Base-by-base conservation (phyloP, 2,888 invertebrate species). In the Patella depressa region DNA sequence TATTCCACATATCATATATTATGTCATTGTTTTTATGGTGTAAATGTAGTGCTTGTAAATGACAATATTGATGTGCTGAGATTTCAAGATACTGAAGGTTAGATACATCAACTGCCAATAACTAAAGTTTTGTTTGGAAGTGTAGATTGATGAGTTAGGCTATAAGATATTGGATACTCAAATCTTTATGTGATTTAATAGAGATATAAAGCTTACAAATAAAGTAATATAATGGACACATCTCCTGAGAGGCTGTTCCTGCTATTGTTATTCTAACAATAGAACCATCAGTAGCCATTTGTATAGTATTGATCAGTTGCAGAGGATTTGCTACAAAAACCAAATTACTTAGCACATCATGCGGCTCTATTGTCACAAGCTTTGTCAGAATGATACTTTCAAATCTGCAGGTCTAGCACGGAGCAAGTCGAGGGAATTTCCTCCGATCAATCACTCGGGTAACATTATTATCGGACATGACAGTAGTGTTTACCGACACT, bases 401-500 rank as follows among this genome's bases (percentile, higher is more conserved):
- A 72, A 76, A 71, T 65, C 19, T 65, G 59, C 76, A 76, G 71
- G 54, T 55, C 71, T 72, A 59, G 45, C 59, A 72, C 71, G 57
- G 70, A 71, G 59, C 72, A 57, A 59, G 53, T 53, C 70, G 53
- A 59, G 70, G 59, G 53, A 57, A 71, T 71, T 71, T 72, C 71
- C 72, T 76, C 19, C 70, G 73, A 77, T 77, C 77, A 73, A 77
- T 77, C 73, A 74, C 73, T 29, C 69, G 71, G 24, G 65, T 77
- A 73, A 73, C 73, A 59, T 69, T 74, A 77, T 77, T 74, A 77
- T 74, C 72, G 73, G 70, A 77, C 73, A 77, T 77, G 77, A 77
- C 77, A 74, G 73, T 54, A 54, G 53, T 77, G 77, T 77, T 77
- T 77, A 70, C 77, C 73, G 70, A 74, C 77, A 74, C 77, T 77